Base-by-base conservation (phyloP, 2,113 vertebrate genomes). In the Onychorhynchus coronatus region DNA sequence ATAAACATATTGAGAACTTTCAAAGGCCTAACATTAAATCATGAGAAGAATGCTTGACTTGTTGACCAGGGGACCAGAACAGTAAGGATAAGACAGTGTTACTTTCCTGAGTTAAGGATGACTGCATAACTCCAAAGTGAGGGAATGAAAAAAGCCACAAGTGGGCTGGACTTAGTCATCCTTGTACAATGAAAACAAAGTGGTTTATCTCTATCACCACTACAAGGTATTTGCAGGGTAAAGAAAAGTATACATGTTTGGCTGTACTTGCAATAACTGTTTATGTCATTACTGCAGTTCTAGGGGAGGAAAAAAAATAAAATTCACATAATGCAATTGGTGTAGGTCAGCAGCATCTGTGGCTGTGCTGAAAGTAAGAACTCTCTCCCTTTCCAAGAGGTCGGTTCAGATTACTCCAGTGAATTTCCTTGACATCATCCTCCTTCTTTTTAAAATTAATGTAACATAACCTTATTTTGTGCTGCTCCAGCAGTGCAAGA, bases 381-480 rank as follows among this genome's bases (percentile, higher is more conserved):
- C 42, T 62, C 71, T 25, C 42, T 61, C 47, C 37, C 15, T 56
- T 94, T 76, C 55, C 46, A 88, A 90, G 59, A 28, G 3, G 75
- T 17, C 0, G 1, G 63, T 77, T 74, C 2, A 1, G 76, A 72
- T 50, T 7, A 88, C 52, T 72, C 39, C 20, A 72, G 72, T 53
- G 58, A 94, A 63, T 93, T 88, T 86, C 91, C 79, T 63, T 63
- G 75, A 94, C 59, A 91, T 83, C 70, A 85, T 21, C 50, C 66
- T 87, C 49, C 71, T 93, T 31, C 35, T 95, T 68, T 88, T 83
- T 70, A 82, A 95, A 91, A 88, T 89, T 66, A 81, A 80, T n/a
- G 88, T 78, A 88, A 94, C 63, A 74, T 27, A 92, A 92, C 68
- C 88, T 77, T 92, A 88, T 84, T 88, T 67, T 80, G 50, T 86